Evolutionary conservation across 2,888 invertebrate species (phyloP).

Genomic region (Hydriomena furcata): DNA sequence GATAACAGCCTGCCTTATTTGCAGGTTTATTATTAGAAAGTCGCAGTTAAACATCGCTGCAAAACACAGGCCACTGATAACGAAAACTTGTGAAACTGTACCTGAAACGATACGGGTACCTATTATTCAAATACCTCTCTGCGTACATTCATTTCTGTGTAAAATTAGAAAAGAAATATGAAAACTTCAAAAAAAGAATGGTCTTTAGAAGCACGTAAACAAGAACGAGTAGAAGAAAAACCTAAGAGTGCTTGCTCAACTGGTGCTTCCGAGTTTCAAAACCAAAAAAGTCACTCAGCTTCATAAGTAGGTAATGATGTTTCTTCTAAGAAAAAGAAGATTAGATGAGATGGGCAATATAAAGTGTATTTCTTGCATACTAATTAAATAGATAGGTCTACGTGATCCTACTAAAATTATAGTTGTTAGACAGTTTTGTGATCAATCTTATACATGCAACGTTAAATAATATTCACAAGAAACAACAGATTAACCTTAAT

Average conservation of each 20-base stretch:
- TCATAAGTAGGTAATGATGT: neutral
- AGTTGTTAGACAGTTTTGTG: constrained; percentile 18
- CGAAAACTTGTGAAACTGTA: constrained; percentile 42
- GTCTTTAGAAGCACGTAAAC: too few species aligned
- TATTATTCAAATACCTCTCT: neutral
- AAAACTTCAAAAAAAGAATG: too few species aligned
- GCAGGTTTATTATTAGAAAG: constrained; percentile 35
- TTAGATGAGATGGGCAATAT: too few species aligned
- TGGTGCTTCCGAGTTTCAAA: too few species aligned
- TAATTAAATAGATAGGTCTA: neutral
- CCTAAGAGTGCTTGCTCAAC: too few species aligned
- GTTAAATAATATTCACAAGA: constrained; percentile 7
- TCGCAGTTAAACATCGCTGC: constrained; percentile 36
- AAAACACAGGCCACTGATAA: constrained; percentile 47
- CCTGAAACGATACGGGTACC: constrained; percentile 13
- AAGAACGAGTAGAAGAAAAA: too few species aligned
- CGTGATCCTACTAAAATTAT: constrained; percentile 5
- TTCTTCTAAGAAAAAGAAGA: neutral
- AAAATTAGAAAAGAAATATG: neutral
- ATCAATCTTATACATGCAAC: constrained; percentile 26
- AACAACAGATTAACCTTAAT: constrained; percentile 19
- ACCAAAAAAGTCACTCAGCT: neutral
- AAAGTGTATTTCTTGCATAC: constrained; percentile 1
- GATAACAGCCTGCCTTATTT: constrained; percentile 21
- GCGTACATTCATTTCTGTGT: neutral